Base-by-base conservation (phyloP, 2,888 invertebrate genomes). In the Amphipoea lucens region DNA sequence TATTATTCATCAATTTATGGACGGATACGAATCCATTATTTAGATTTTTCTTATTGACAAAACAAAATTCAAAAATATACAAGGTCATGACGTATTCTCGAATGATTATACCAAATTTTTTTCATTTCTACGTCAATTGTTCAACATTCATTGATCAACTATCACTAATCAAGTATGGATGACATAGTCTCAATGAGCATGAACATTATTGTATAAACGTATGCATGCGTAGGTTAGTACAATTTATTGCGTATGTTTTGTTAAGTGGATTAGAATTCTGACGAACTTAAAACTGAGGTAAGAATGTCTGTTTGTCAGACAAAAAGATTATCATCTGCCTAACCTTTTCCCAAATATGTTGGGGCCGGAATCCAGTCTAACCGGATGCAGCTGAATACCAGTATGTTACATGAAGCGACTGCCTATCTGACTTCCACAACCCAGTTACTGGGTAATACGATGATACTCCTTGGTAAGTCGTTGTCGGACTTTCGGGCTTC, bases 71-170 rank as follows among this genome's bases (percentile, higher is more conserved):
- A 29, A 68, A 73, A 51, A 67, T 51, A 42, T 9, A 23, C 42
- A 23, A 60, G 17, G 9, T 48, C 0, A 17, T 68, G 82, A 85
- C 71, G 82, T 86, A 60, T 36, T 42, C 3, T 20, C 36, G 23
- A 57, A 42, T 42, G n/a, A 57, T 48, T 48, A 40, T 9, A 29
- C 9, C 4, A 57, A 11, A n/a, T 1, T 63, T 40, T 74, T 63
- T 85, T 60, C 23, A 63, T 36, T 57, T 65, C 9, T 72, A 69
- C 86, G 77, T 86, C 72, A 69, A 60, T 72, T 71, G 23, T 81
- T 73, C 54, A 14, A 75, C 29, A 36, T 2, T 1, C 62, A 40
- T 66, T 48, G 40, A 70, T 48, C 60, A 42, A 20, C 14, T 29
- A 51, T 36, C 17, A 23, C 3, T 29, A 48, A 54, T 65, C 6